phyloP scores from a whole-genome alignment of 2,797 vertebrate species.

The Nyctibius grandis region DNA sequence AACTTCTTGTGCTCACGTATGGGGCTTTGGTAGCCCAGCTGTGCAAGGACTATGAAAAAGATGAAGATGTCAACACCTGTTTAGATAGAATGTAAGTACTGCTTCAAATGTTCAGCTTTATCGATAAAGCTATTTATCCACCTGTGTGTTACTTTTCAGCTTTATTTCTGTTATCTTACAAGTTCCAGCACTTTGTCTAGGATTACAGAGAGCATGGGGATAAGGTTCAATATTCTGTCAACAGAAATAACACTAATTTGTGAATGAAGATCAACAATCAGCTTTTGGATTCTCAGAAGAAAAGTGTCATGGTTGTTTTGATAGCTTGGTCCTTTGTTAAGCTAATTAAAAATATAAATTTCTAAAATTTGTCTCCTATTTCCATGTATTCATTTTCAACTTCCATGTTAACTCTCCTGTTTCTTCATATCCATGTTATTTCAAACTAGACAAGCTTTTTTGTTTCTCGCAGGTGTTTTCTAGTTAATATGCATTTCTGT shows the following conservation, averaged over 20 bases:
- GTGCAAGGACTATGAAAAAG: conserved; percentile 79
- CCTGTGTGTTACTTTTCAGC: neutral
- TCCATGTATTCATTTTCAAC: neutral
- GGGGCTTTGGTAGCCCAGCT: conserved; percentile 79
- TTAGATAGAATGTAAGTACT: conserved; percentile 79
- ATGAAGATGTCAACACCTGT: conserved; percentile 79
- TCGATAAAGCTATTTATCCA: neutral
- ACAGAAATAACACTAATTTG: neutral
- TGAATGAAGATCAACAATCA: neutral
- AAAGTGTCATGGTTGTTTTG: neutral
- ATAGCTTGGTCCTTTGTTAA: neutral
- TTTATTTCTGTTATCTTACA: neutral
- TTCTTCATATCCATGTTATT: neutral
- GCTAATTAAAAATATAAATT: neutral
- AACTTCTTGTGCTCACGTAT: conserved; percentile 79
- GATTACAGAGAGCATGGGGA: neutral
- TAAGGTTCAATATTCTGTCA: neutral
- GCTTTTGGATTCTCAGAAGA: neutral
- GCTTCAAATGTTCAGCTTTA: neutral
- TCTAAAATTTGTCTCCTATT: neutral
- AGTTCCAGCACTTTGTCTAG: neutral
- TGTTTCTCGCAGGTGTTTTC: neutral
- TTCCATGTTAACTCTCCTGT: neutral
- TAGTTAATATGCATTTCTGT: neutral
- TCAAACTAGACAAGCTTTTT: neutral